A percentile compares a stretch with the other conserved stretches of the same genome.
These are phyloP conservation scores for Dolichoris vasculosae DNA, from an alignment of 1,140 invertebrate genomes.

Conservation along the genomic window DNA sequence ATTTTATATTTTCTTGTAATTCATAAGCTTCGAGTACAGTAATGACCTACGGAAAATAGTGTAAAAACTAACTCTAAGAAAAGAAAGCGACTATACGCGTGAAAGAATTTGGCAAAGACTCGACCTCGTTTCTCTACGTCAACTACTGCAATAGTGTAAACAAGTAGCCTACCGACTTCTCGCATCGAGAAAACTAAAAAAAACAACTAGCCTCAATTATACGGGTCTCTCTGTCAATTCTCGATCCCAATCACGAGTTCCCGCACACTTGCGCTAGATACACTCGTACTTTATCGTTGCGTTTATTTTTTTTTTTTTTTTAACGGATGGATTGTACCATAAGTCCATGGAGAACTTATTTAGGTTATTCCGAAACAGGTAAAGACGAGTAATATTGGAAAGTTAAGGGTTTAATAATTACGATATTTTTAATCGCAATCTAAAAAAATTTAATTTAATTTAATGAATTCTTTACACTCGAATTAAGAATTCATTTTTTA, in stretches of 20 bases:
- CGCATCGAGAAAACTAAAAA: conserved; percentile 24
- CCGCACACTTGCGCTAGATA: background rate
- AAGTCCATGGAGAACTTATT: background rate
- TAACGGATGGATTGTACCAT: background rate
- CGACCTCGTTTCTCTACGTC: conserved; percentile 37
- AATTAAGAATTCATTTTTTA: too few species aligned
- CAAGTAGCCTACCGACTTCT: background rate
- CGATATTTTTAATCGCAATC: background rate
- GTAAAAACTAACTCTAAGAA: conserved; percentile 37
- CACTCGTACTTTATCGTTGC: background rate
- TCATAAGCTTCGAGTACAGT: background rate
- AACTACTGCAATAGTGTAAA: background rate
- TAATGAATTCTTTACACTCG: too few species aligned
- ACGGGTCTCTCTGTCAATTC: conserved; percentile 13
- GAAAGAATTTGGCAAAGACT: conserved; percentile 47
- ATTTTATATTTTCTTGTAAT: background rate
- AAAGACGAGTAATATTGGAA: background rate
- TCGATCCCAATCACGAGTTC: conserved; percentile 6
- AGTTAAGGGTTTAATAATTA: background rate
- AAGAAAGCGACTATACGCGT: conserved; percentile 37
- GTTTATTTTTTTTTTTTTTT: background rate
- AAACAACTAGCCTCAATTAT: conserved; percentile 34
- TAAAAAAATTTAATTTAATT: too few species aligned
- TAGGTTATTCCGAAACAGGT: background rate
- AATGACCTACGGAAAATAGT: background rate